Percentiles rank a stretch among this genome's conserved stretches.
phyloP scores from a whole-genome alignment of 2,888 invertebrate species.

The Geophilus truncorum region DNA sequence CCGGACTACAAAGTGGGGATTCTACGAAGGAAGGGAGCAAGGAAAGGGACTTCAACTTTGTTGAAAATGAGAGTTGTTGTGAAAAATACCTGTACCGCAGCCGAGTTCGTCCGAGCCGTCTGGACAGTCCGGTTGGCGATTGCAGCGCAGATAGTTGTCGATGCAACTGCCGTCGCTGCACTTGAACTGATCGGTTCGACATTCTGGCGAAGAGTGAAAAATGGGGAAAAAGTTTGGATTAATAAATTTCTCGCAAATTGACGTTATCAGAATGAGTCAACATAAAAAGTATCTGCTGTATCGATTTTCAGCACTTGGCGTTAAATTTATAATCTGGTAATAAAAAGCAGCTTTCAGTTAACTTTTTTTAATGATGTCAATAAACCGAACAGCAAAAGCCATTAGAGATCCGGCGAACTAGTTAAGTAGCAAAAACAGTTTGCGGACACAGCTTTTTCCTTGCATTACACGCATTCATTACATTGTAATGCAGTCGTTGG shows the following conservation, averaged over 20 bases:
- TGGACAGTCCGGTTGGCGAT: constrained; percentile 61
- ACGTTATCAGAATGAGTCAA: not conserved
- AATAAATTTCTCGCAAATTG: not conserved
- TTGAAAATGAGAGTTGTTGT: not conserved
- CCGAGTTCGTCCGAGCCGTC: constrained; percentile 58
- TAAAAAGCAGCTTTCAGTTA: not conserved
- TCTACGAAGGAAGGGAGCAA: not conserved
- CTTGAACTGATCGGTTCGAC: constrained; percentile 41
- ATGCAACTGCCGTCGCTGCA: constrained; percentile 63
- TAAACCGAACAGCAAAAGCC: not conserved
- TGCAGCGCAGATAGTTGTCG: constrained; percentile 59
- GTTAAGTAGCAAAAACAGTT: not conserved
- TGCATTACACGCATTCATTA: too few relatives aligned
- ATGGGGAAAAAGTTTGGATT: too few relatives aligned
- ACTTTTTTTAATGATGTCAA: not conserved
- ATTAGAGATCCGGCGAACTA: not conserved
- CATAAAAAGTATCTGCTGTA: not conserved
- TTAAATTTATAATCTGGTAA: not conserved
- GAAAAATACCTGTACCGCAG: constrained; percentile 50
- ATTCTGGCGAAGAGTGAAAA: not conserved
- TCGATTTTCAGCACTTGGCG: not conserved
- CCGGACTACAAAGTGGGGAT: constrained; percentile 45
- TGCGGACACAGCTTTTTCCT: too few relatives aligned
- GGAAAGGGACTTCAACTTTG: not conserved
- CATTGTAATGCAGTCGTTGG: too few relatives aligned